A percentile compares a stretch with the other conserved stretches of the same genome.
phyloP scores from a whole-genome alignment of 1,140 invertebrate species.

The Drosophila virilis region DNA sequence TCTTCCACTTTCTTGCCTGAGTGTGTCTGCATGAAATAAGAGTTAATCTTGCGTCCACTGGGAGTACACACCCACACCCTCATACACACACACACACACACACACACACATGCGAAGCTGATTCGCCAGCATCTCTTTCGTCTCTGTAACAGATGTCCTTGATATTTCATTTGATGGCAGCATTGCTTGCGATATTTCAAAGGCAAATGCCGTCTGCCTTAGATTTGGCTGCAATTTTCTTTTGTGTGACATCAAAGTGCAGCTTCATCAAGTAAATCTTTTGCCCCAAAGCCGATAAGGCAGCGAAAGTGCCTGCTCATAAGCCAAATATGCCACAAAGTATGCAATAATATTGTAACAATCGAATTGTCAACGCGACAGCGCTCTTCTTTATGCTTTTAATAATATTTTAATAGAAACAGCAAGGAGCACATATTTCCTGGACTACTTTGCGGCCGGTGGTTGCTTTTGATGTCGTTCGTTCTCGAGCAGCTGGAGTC shows the following conservation, averaged over 20 bases:
- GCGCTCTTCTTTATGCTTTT: conserved; percentile 34
- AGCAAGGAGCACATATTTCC: conserved; percentile 38
- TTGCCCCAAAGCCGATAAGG: conserved; percentile 50
- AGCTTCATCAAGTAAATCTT: conserved; percentile 60
- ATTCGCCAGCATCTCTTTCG: conserved; percentile 37
- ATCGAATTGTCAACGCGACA: conserved; percentile 54
- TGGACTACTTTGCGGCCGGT: conserved; percentile 31
- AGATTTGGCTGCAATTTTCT: conserved; percentile 55
- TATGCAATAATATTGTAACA: conserved; percentile 60
- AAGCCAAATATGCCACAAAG: conserved; percentile 50
- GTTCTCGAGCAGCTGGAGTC: conserved; percentile 42
- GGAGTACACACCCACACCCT: conserved; percentile 33
- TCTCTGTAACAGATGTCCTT: conserved; percentile 65
- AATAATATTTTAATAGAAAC: conserved; percentile 69
- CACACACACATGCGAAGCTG: conserved; percentile 14
- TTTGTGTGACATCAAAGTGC: conserved; percentile 67
- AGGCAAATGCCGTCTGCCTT: conserved; percentile 45
- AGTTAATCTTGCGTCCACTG: conserved; percentile 69
- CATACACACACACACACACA: conserved; percentile 13
- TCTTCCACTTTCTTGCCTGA: conserved; percentile 50
- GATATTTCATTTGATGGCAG: conserved; percentile 60
- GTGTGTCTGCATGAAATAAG: conserved; percentile 68
- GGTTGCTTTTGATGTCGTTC: conserved; percentile 44
- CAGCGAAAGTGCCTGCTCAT: conserved; percentile 28
- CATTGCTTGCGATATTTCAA: conserved; percentile 49